Percentiles rank a stretch among this genome's conserved stretches.
Conservation (phyloP, 2,888 invertebrate genomes). For the Lithosia quadra region DNA sequence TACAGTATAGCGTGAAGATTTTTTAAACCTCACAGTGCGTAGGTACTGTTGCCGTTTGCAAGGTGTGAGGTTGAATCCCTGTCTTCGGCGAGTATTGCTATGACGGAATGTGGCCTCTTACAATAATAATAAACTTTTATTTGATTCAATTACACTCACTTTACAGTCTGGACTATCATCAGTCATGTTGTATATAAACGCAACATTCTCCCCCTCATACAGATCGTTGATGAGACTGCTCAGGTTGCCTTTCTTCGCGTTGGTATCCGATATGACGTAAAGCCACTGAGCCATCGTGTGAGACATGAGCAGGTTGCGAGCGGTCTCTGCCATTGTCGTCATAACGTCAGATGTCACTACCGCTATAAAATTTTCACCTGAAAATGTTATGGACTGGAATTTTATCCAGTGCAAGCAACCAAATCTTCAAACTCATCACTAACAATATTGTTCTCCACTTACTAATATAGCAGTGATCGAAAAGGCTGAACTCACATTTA, state of each 20-base stretch:
- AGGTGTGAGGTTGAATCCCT: too few species aligned
- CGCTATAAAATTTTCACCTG: constrained; percentile 87
- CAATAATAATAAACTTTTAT: too few species aligned
- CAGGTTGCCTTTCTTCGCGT: constrained; percentile 81
- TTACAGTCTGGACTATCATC: constrained; percentile 80
- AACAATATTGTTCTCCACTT: too few species aligned
- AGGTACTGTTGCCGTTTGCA: too few species aligned
- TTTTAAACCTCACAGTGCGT: too few species aligned
- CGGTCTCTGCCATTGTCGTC: constrained; percentile 89
- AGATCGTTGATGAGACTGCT: constrained; percentile 86
- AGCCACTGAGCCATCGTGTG: constrained; percentile 93
- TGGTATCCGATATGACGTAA: constrained; percentile 90
- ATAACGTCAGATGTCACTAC: constrained; percentile 88
- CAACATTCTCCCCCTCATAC: constrained; percentile 93
- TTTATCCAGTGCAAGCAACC: too few species aligned
- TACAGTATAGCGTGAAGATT: too few species aligned
- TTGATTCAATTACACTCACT: constrained; percentile 67
- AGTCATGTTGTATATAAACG: constrained; percentile 91
- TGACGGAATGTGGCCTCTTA: too few species aligned
- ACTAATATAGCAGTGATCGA: too few species aligned
- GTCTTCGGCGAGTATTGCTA: too few species aligned
- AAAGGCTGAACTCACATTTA: not conserved
- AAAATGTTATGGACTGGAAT: not conserved
- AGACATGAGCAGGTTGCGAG: constrained; percentile 89
- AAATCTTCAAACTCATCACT: too few species aligned